Evolutionary conservation across 1,140 invertebrate genomes (phyloP).

Genomic region (Bicyclus anynana): DNA sequence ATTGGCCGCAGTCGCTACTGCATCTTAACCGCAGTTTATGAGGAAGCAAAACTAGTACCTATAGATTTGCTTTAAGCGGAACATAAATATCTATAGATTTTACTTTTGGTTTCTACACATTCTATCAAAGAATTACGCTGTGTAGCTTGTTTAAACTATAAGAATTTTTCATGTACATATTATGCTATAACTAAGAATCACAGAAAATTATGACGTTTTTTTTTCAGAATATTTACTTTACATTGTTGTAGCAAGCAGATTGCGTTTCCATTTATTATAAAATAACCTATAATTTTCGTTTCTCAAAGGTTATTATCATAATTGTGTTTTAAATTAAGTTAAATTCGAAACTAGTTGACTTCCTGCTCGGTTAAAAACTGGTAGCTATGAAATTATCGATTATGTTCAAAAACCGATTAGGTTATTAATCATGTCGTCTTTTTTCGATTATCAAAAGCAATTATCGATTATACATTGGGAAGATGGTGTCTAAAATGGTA

Average conservation of each 20-base stretch:
- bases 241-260: too few relatives aligned
- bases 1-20: constrained; percentile 6
- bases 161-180: too few relatives aligned
- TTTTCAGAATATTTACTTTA: too few relatives aligned
- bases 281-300: constrained; percentile 35
- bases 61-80: constrained; percentile 1
- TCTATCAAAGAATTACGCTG: too few relatives aligned
- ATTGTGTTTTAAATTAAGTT: constrained; percentile 32
- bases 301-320: constrained; percentile 22
- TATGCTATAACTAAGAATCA: too few relatives aligned
- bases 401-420: constrained; percentile 16
- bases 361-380: constrained; percentile 32
- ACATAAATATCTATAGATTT: neutral
- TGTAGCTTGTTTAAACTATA: too few relatives aligned
- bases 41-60: constrained; percentile 4
- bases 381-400: constrained; percentile 16
- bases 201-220: too few relatives aligned
- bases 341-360: constrained; percentile 31
- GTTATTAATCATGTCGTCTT: constrained; percentile 14
- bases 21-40: neutral
- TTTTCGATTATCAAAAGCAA: neutral
- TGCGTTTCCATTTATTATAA: too few relatives aligned
- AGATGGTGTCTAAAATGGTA: too few relatives aligned
- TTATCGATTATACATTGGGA: neutral
- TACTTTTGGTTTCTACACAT: neutral